Evolutionary conservation across 2,888 invertebrate genomes (phyloP).

Genomic region (Papilio elwesi): DNA sequence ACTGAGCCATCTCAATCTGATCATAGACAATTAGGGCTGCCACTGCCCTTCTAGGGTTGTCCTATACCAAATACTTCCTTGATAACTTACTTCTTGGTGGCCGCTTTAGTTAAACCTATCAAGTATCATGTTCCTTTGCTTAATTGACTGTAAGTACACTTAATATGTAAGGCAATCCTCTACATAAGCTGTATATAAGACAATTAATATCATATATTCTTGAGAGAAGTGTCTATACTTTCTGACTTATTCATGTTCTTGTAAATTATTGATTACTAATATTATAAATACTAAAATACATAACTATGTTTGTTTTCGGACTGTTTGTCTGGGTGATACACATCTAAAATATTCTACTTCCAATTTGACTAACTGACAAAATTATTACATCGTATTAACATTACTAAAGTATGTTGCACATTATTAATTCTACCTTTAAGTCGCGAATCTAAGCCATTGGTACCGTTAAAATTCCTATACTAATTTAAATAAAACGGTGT

Average conservation of each 20-base stretch:
- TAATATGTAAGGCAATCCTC: too few relatives aligned
- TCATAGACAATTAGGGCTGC: constrained; percentile 29
- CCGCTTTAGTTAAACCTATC: too few relatives aligned
- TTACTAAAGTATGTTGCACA: background rate
- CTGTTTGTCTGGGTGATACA: too few relatives aligned
- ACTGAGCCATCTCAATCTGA: constrained; percentile 14
- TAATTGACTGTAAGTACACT: too few relatives aligned
- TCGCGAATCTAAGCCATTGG: background rate
- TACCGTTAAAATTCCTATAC: constrained; percentile 1
- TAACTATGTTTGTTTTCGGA: too few relatives aligned
- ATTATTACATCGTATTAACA: background rate
- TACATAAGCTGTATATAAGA: too few relatives aligned
- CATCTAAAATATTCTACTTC: too few relatives aligned
- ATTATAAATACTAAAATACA: background rate
- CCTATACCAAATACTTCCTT: background rate
- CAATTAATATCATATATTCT: background rate
- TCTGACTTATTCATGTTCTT: background rate
- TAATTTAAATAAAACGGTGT: constrained; percentile 37
- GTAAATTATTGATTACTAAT: background rate
- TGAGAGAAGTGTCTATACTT: background rate
- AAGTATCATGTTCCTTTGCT: background rate
- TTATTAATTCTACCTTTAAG: background rate
- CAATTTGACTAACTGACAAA: background rate
- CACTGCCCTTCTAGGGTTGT: background rate
- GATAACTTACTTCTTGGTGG: too few relatives aligned